These are phyloP conservation scores for Temnothorax nylanderi DNA, from an alignment of 1,140 invertebrate species.

Conservation along the genomic window DNA sequence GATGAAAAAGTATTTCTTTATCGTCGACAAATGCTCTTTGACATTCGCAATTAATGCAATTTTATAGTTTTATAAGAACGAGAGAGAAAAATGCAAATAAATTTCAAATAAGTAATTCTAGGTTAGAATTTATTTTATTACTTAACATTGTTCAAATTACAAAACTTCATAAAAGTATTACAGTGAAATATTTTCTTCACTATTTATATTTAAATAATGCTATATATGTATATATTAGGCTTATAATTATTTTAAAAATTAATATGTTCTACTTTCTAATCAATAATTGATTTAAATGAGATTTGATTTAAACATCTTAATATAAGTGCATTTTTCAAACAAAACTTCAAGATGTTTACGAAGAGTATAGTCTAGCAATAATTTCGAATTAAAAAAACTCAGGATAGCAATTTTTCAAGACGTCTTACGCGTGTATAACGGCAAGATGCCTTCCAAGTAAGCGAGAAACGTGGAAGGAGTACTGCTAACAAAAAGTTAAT, in stretches of 20 bases:
- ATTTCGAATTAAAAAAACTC: conserved; percentile 32
- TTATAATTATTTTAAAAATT: not conserved
- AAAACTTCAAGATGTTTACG: not conserved
- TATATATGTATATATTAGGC: not conserved
- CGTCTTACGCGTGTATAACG: conserved; percentile 42
- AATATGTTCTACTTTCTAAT: not conserved
- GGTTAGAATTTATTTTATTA: not conserved
- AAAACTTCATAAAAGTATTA: not conserved
- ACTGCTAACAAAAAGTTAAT: conserved; percentile 79
- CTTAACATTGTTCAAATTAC: not conserved
- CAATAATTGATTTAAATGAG: not conserved
- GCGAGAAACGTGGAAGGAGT: conserved; percentile 57
- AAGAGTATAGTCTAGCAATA: not conserved
- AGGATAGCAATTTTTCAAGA: conserved; percentile 1
- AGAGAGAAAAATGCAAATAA: not conserved
- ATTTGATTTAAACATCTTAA: not conserved
- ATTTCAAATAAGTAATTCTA: not conserved
- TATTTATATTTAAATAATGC: not conserved
- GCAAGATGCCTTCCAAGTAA: conserved; percentile 32
- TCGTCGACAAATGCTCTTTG: not conserved
- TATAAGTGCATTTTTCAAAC: not conserved
- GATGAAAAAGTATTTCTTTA: not conserved
- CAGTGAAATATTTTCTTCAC: not conserved
- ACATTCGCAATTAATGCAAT: conserved; percentile 9
- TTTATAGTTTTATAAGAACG: not conserved